Evolutionary conservation across 2,888 invertebrate species (phyloP).

Genomic region (Standfussiana lucernea): DNA sequence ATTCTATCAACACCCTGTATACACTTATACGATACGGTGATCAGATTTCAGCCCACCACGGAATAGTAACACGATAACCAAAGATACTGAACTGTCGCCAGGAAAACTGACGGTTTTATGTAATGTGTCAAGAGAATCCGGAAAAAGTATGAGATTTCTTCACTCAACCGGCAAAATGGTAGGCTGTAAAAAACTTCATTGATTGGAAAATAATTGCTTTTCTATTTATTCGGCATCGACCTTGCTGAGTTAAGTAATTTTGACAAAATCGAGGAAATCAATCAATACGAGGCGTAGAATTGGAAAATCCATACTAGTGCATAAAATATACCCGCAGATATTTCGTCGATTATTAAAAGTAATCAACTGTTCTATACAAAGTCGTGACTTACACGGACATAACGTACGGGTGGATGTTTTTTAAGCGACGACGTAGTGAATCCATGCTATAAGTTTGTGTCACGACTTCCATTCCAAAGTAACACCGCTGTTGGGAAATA

Average conservation of each 20-base stretch:
- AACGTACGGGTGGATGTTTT: too few species aligned
- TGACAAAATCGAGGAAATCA: conserved; percentile 25
- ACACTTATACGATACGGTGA: conserved; percentile 3
- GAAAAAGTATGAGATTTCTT: conserved; percentile 28
- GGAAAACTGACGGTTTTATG: conserved; percentile 48
- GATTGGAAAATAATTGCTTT: conserved; percentile 23
- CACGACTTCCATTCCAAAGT: too few species aligned
- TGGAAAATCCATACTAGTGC: neutral
- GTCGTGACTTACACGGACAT: too few species aligned
- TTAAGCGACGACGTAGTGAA: too few species aligned
- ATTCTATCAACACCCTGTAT: conserved; percentile 25
- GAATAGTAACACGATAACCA: conserved; percentile 27
- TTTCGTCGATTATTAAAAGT: too few species aligned
- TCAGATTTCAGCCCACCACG: conserved; percentile 43
- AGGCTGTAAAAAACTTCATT: conserved; percentile 32
- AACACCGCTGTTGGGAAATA: too few species aligned
- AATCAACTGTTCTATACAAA: too few species aligned
- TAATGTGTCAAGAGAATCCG: conserved; percentile 26
- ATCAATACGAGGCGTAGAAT: neutral
- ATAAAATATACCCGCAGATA: too few species aligned
- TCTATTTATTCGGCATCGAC: conserved; percentile 26
- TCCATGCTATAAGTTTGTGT: too few species aligned
- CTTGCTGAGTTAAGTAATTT: conserved; percentile 23
- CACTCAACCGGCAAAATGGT: conserved; percentile 55
- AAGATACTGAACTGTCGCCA: conserved; percentile 39